Base-by-base conservation (phyloP, 1,140 invertebrate genomes). In the Solenopsis invicta region DNA sequence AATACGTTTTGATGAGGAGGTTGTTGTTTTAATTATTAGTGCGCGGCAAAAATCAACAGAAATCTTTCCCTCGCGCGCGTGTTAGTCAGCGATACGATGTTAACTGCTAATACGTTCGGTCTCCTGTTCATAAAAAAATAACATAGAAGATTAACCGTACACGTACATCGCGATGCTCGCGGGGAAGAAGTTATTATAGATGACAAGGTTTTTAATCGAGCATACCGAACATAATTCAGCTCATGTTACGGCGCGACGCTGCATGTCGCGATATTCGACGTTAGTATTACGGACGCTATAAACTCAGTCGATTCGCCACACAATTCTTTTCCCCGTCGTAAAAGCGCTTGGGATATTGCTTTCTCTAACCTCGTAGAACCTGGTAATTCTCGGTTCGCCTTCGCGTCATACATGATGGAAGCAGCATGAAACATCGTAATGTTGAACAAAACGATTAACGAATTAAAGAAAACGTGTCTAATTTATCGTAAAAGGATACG, bases 291-390 rank as follows among this genome's bases (percentile, higher is more conserved):
- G 16, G 34, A n/a, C 48, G 37, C 66, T 41, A 56, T 81, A 71
- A 81, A 81, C 50, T 69, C 50, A 45, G 34, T 41, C 48, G 52
- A 81, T 81, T 69, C 64, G 37, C 50, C 2, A 45, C 50, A 71
- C 78, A 56, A 81, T 81, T 81, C 64, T 59, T 81, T 71, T 71
- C 50, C 66, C 16, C 52, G 21, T 71, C 50, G 48, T 69, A 71
- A 81, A 69, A 81, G 37, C 12, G 77, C 48, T 81, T 69, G 34
- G 10, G 29, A 56, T 52, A 56, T 21, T 56, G 24, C 66, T 71
- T 61, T 80, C 29, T 54, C 48, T 71, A 41, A 69, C 10, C 48
- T 54, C 66, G 21, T 69, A 69, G 50, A 69, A 41, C 48, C 45
- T 24, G 37, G 16, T 56, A 56, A 13, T 71, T 54, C 24, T 24